Base-by-base conservation (phyloP, 2,888 invertebrate genomes). In the Acrocera orbiculus region DNA sequence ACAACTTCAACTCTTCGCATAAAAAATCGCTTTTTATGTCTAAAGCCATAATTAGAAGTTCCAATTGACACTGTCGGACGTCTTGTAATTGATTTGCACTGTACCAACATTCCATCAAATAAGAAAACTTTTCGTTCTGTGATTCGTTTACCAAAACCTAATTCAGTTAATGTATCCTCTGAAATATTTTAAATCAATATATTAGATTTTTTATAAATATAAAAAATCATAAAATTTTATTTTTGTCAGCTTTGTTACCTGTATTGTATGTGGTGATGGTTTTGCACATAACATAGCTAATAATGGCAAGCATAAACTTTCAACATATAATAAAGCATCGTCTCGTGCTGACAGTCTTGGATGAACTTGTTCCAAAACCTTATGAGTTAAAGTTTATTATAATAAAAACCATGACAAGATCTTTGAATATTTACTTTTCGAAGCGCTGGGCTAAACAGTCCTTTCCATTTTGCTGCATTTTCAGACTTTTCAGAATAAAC, bases 361-460 rank as follows among this genome's bases (percentile, higher is more conserved):
- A 62, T 89, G 87, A 34, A 87, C 81, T 58, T 85, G 85, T 50
- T 85, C 81, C 61, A 90, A 66, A 44, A 92, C 87, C 90, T 92
- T 56, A 17, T 36, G 15, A 33, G n/a, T 11, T 29, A 20, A 27
- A 13, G 2, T n/a, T n/a, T n/a, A n/a, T n/a, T n/a, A 36, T n/a
- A 24, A 17, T 32, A 22, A 23, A 32, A 16, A 7, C n/a, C n/a
- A n/a, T n/a, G n/a, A n/a, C n/a, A n/a, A n/a, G n/a, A n/a, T n/a
- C n/a, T n/a, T n/a, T n/a, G n/a, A n/a, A n/a, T n/a, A n/a, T n/a
- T 16, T 64, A 89, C 89, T 78, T 83, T 85, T 61, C 77, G 76
- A 51, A 93, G 69, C 32, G 89, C 77, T 53, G 72, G 75, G 54
- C 83, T 75, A 62, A 93, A 81, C 45, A 92, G 68, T 44, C 89